Base-by-base conservation (phyloP, 2,797 vertebrate genomes). In the Oreochromis grahami region DNA sequence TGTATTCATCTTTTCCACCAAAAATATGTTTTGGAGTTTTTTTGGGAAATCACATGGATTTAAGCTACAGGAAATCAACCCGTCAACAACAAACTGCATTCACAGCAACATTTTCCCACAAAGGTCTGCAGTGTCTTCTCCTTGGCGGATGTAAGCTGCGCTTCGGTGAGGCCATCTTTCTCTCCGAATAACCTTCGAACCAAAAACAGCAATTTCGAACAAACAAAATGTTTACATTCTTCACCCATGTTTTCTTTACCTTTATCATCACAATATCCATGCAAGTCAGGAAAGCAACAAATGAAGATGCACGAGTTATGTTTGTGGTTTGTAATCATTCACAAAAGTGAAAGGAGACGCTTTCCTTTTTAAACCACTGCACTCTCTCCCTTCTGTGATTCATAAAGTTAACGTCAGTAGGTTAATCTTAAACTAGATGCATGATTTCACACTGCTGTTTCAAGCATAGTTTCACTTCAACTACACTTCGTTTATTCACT, bases 71-170 rank as follows among this genome's bases (percentile, higher is more conserved):
- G 90, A 90, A 89, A 86, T 87, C 43, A 4, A 84, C 90, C 92
- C 86, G 26, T 87, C 90, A 89, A 77, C 88, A 95, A 95, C 93
- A 89, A 91, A 94, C 93, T 80, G 87, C 95, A 95, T 93, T 95
- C 93, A 83, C 88, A 13, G 80, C 86, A 76, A 93, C 93, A 93
- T 94, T 94, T 93, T 93, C 91, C 91, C 94, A 93, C 90, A 91
- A 88, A 84, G 81, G 82, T 87, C 86, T 89, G 89, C 88, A 88
- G 89, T 93, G 86, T 91, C 88, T 81, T 79, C 88, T 85, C 81
- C 91, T 80, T 93, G 91, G 92, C 90, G 90, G 95, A 95, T 84
- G 55, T 36, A 55, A 86, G 91, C 86, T n/a, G 58, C 38, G 76
- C 79, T 76, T 80, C 36, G 84, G 79, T 38, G 63, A 82, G 87